A percentile compares a stretch with the other conserved stretches of the same genome.
Conservation (phyloP, 1,140 invertebrate species). For the Philotrypesis tridentata region DNA sequence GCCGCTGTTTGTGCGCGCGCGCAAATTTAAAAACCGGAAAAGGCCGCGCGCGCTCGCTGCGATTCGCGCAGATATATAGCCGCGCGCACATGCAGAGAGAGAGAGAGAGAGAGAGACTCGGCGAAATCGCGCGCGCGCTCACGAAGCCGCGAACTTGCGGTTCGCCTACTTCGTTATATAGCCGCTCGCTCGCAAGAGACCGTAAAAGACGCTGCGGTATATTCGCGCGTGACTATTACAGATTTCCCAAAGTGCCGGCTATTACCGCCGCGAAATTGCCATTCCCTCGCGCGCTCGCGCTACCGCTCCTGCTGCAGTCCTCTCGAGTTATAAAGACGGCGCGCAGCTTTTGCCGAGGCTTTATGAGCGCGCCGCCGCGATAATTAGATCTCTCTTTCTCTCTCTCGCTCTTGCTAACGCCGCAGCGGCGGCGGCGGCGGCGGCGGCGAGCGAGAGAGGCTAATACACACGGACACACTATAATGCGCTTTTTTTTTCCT, state of each 20-base stretch:
- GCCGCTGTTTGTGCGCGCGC: background rate
- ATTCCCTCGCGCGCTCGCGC: background rate
- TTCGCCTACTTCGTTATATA: constrained; percentile 48
- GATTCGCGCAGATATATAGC: background rate
- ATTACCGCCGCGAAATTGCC: constrained; percentile 29
- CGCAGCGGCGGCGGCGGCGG: too few relatives aligned
- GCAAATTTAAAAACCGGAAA: constrained; percentile 26
- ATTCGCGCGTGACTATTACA: constrained; percentile 42
- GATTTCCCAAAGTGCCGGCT: constrained; percentile 44
- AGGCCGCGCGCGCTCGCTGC: background rate
- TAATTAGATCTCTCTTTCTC: background rate
- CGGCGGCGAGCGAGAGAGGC: too few relatives aligned
- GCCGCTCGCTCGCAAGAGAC: constrained; percentile 7
- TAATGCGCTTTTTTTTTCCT: background rate
- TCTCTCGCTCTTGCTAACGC: too few relatives aligned
- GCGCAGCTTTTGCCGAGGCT: background rate
- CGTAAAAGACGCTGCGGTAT: constrained; percentile 34
- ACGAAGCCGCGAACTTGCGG: constrained; percentile 33
- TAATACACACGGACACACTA: too few relatives aligned
- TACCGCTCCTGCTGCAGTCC: background rate
- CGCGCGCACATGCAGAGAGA: background rate
- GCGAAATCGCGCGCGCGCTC: background rate
- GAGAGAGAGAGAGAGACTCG: too few relatives aligned
- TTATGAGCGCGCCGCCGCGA: background rate
- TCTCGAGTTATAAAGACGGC: background rate